Evolutionary conservation across 2,113 vertebrate species (phyloP).

Genomic region (Chaetodon auriga): DNA sequence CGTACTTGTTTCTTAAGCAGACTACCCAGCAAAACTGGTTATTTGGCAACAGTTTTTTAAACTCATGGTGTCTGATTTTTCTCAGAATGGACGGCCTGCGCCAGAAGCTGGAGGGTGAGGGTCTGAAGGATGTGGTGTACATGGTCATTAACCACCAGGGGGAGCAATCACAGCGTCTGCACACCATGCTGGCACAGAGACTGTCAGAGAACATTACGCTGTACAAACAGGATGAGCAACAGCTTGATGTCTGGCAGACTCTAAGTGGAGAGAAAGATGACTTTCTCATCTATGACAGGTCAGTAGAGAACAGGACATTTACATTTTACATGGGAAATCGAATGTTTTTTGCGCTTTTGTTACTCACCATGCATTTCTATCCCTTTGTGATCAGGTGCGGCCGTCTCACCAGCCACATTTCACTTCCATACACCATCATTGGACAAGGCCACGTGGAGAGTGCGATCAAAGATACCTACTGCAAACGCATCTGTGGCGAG

Average conservation of each 20-base stretch:
- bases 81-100: slow-evolving; percentile 90
- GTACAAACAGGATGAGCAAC: slow-evolving; percentile 87
- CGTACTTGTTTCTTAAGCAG: not conserved
- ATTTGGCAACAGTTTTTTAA: not conserved
- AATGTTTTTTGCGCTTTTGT: not conserved
- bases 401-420: slow-evolving; percentile 89
- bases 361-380: not conserved
- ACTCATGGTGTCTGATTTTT: not conserved
- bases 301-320: not conserved
- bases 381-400: slow-evolving; percentile 88
- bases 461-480: slow-evolving; percentile 91
- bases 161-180: slow-evolving; percentile 78
- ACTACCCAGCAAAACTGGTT: not conserved
- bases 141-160: slow-evolving; percentile 92
- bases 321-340: not conserved
- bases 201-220: slow-evolving; percentile 88
- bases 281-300: slow-evolving; percentile 96
- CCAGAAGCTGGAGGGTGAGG: slow-evolving; percentile 87
- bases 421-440: slow-evolving; percentile 90
- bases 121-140: slow-evolving; percentile 88
- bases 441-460: slow-evolving; percentile 87
- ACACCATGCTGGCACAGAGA: slow-evolving; percentile 80
- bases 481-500: slow-evolving; percentile 88
- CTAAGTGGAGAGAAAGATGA: slow-evolving; percentile 92
- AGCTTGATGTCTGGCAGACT: slow-evolving; percentile 89